Evolutionary conservation across 2,888 invertebrate species (phyloP).

Genomic region (Phrixothrix hirtus): DNA sequence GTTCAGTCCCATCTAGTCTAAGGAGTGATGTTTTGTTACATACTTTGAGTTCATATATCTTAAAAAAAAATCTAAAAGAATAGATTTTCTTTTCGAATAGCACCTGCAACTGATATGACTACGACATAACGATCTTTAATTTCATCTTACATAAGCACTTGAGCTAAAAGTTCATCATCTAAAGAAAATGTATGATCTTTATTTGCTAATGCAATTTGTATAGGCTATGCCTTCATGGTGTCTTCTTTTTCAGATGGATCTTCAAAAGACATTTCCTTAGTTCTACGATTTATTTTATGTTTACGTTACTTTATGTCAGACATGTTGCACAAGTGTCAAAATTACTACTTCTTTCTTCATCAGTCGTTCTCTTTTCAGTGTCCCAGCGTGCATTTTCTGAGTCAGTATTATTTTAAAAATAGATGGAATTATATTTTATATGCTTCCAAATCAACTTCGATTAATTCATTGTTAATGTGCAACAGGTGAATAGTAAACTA

Average conservation of each 20-base stretch:
- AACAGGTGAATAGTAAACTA: too few species aligned
- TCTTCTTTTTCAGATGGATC: not conserved
- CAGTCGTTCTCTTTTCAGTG: constrained; percentile 11
- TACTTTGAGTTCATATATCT: constrained; percentile 86
- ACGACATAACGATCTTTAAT: constrained; percentile 84
- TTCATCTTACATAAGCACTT: constrained; percentile 75
- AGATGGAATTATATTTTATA: too few species aligned
- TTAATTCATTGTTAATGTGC: too few species aligned
- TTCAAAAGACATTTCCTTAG: constrained; percentile 46
- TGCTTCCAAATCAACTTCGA: too few species aligned
- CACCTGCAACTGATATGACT: constrained; percentile 95
- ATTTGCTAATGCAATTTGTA: constrained; percentile 78
- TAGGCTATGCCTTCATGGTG: constrained; percentile 60
- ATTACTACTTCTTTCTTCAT: constrained; percentile 2
- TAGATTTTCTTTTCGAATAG: constrained; percentile 97
- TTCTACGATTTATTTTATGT: constrained; percentile 55
- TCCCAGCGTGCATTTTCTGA: constrained; percentile 8
- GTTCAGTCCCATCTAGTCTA: constrained; percentile 85
- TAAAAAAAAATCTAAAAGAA: constrained; percentile 94
- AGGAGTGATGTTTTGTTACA: constrained; percentile 59
- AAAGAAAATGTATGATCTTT: constrained; percentile 87
- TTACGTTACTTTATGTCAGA: constrained; percentile 59
- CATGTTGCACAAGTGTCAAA: constrained; percentile 45
- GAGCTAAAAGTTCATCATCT: constrained; percentile 77
- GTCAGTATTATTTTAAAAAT: constrained; percentile 12